Evolutionary conservation across 1,140 invertebrate genomes (phyloP).

Genomic region (Saccostrea cuccullata): DNA sequence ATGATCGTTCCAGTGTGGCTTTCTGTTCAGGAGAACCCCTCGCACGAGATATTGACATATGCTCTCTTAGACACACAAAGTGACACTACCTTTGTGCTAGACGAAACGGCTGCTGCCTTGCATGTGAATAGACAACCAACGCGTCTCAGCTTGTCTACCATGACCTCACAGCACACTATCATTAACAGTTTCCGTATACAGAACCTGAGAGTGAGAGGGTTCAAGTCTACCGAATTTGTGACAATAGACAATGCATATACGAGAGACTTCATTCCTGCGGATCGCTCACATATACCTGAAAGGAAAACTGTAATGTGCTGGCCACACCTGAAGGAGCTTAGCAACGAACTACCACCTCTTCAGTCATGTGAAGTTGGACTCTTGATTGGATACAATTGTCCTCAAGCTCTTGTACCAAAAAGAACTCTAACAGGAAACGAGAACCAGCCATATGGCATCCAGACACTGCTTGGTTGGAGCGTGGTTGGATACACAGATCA

Average conservation of each 20-base stretch:
- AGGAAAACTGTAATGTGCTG: neutral
- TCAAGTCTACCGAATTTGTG: conserved; percentile 42
- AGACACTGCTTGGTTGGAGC: conserved; percentile 50
- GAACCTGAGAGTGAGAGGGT: conserved; percentile 45
- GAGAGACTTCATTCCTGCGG: too few relatives aligned
- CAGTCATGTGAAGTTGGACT: conserved; percentile 63
- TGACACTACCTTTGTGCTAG: conserved; percentile 50
- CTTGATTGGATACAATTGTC: conserved; percentile 54
- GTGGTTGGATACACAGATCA: conserved; percentile 42
- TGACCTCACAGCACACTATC: conserved; percentile 37
- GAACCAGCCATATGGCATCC: conserved; percentile 47
- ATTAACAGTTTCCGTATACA: conserved; percentile 40
- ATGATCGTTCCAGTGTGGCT: conserved; percentile 61
- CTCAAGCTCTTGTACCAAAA: conserved; percentile 49
- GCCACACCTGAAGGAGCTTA: neutral
- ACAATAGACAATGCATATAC: too few relatives aligned
- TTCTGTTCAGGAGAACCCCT: conserved; percentile 41
- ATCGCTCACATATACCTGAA: conserved; percentile 22
- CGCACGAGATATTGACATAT: conserved; percentile 52
- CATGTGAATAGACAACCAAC: neutral
- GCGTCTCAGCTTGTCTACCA: conserved; percentile 49
- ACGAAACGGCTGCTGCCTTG: conserved; percentile 37
- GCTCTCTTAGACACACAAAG: conserved; percentile 55
- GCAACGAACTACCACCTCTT: conserved; percentile 48
- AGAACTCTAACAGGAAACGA: conserved; percentile 2